Conservation (phyloP, 1,140 invertebrate species). For the Phymorhynchus buccinoides region DNA sequence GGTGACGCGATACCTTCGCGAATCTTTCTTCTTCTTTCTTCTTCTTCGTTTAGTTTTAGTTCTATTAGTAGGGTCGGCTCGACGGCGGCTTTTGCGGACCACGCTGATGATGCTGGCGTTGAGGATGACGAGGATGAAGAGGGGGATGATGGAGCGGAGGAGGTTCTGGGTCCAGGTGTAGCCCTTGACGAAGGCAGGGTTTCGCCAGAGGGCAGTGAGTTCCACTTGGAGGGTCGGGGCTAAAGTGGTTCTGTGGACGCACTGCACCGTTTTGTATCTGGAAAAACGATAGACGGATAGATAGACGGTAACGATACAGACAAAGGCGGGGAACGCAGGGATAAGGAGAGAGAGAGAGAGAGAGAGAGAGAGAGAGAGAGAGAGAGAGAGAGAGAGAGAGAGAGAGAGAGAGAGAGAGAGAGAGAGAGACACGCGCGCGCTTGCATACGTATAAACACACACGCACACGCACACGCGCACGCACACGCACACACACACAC, state of each 20-base stretch:
- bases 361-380: too few species aligned
- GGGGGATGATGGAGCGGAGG: slow-evolving; percentile 79
- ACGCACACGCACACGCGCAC: too few species aligned
- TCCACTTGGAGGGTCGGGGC: slow-evolving; percentile 52
- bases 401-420: neutral
- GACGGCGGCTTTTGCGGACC: slow-evolving; percentile 75
- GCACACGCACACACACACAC: too few species aligned
- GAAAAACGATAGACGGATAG: neutral
- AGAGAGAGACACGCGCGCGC: too few species aligned
- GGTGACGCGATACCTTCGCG: slow-evolving; percentile 77
- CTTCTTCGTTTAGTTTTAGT: too few species aligned
- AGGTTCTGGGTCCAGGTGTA: slow-evolving; percentile 81
- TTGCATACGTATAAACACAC: too few species aligned
- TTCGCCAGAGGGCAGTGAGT: slow-evolving; percentile 68
- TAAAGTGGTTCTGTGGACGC: slow-evolving; percentile 43
- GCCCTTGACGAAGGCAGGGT: slow-evolving; percentile 77
- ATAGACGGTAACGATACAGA: neutral
- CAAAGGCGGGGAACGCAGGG: neutral
- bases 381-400: too few species aligned
- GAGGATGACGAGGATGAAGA: slow-evolving; percentile 61
- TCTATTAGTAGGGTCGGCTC: slow-evolving; percentile 41
- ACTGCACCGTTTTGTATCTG: slow-evolving; percentile 55
- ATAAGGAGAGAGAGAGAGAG: neutral
- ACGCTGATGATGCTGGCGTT: slow-evolving; percentile 82
- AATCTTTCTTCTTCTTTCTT: slow-evolving; percentile 49